Conservation (phyloP, 2,113 vertebrate genomes). For the Phalacrocorax carbo region DNA sequence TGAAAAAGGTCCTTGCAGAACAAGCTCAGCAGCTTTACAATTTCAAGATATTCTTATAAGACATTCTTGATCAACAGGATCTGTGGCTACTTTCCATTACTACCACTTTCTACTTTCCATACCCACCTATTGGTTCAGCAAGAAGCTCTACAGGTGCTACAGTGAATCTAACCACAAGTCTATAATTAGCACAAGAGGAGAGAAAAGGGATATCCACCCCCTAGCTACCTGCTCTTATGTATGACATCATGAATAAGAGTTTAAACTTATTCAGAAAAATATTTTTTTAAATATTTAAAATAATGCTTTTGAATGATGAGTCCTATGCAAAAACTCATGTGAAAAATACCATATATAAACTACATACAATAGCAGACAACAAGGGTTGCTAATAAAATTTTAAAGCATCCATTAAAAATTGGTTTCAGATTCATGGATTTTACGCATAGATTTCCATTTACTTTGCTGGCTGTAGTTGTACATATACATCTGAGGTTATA, state of each 20-base stretch:
- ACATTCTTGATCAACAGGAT: background rate
- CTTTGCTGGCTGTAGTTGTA: background rate
- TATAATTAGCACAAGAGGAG: background rate
- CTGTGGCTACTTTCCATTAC: background rate
- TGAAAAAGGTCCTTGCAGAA: background rate
- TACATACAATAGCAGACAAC: background rate
- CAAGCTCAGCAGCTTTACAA: background rate
- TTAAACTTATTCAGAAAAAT: background rate
- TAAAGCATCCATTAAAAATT: background rate
- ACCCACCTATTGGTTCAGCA: background rate
- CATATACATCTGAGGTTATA: background rate
- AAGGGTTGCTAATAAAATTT: background rate
- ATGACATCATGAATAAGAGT: background rate
- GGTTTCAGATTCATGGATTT: background rate
- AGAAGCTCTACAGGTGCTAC: background rate
- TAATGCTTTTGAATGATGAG: background rate
- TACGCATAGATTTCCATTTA: background rate
- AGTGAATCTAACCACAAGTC: background rate
- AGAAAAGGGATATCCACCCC: background rate
- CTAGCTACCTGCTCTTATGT: background rate
- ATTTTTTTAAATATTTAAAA: background rate
- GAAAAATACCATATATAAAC: background rate
- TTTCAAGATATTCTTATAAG: background rate
- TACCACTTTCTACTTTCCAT: background rate
- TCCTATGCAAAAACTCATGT: background rate